Conservation (phyloP, 2,888 invertebrate genomes). For the Mythimna albipuncta region DNA sequence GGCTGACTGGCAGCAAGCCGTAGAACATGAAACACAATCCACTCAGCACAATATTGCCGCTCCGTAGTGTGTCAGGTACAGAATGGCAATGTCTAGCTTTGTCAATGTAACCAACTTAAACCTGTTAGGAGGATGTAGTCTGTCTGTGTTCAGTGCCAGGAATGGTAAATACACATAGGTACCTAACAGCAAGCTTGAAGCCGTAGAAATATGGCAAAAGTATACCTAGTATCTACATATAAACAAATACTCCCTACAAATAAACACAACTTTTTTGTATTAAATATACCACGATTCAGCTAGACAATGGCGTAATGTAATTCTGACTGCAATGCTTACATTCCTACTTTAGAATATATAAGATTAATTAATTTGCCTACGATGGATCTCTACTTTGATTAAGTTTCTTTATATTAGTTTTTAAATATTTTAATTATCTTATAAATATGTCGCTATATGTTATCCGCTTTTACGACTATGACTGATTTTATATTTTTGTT, state of each 20-base stretch:
- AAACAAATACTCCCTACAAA: neutral
- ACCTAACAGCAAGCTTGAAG: neutral
- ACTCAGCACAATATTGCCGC: slow-evolving; percentile 37
- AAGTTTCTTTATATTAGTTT: slow-evolving; percentile 22
- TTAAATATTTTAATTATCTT: slow-evolving; percentile 17
- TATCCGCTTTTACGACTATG: slow-evolving; percentile 44
- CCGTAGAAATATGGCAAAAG: neutral
- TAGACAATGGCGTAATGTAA: slow-evolving; percentile 32
- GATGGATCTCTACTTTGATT: slow-evolving; percentile 33
- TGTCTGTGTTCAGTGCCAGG: neutral
- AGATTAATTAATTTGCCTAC: slow-evolving; percentile 47
- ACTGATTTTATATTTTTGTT: neutral
- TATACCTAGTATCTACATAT: neutral
- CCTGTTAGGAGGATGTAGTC: neutral
- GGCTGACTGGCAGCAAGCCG: no score
- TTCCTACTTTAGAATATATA: slow-evolving; percentile 51
- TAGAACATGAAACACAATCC: neutral
- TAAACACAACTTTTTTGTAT: neutral
- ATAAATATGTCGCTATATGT: slow-evolving; percentile 17
- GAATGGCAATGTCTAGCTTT: slow-evolving; percentile 31
- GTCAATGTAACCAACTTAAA: neutral
- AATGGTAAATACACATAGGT: neutral
- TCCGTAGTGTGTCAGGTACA: slow-evolving; percentile 42
- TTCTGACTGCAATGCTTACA: slow-evolving; percentile 43
- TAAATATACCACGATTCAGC: neutral